Base-by-base conservation (phyloP, 2,113 vertebrate genomes). In the Callipepla californica region DNA sequence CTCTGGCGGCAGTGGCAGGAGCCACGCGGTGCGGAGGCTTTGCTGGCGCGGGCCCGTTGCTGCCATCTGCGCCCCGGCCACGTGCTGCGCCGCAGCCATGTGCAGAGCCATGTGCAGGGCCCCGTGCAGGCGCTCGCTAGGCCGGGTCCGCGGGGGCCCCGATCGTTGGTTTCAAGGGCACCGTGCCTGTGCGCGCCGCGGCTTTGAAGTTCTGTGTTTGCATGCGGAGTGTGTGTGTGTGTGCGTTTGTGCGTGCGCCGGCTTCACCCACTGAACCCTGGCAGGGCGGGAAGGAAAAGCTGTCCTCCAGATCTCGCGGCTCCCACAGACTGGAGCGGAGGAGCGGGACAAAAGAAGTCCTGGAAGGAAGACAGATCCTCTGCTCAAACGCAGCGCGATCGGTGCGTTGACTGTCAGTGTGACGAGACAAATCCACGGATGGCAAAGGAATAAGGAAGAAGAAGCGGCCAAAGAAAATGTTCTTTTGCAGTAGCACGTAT, bases 1-100 rank as follows among this genome's bases (percentile, higher is more conserved):
- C 58, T 58, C 38, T 44, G 67, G 42, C 38, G n/a, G 23, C 75
- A 91, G 95, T 95, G 85, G 86, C 91, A 93, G 97, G 94, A 96
- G 88, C 94, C 93, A 95, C 74, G 58, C 80, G 36, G 89, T 67
- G 17, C 87, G 4, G 92, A 95, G 94, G 80, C 94, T 90, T 95
- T 93, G 78, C 93, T 92, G 92, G 92, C 86, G 74, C 89, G 9
- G 90, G 69, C 61, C 93, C 40, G 91, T 65, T 28, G 40, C 93
- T 85, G 96, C 95, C 94, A 95, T 96, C 95, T 96, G 95, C 94
- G 94, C 92, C 59, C 70, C 67, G 93, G 94, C 96, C 85, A 94
- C 80, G 72, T 97, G 96, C 89, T 96, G 80, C 22, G 83, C 87
- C 51, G 92, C 32, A 97, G 92, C 92, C 97, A 80, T 47, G 67